A percentile compares a stretch with the other conserved stretches of the same genome.
These are phyloP conservation scores for Lysandra bellargus DNA, from an alignment of 2,888 invertebrate genomes.

Conservation along the genomic window DNA sequence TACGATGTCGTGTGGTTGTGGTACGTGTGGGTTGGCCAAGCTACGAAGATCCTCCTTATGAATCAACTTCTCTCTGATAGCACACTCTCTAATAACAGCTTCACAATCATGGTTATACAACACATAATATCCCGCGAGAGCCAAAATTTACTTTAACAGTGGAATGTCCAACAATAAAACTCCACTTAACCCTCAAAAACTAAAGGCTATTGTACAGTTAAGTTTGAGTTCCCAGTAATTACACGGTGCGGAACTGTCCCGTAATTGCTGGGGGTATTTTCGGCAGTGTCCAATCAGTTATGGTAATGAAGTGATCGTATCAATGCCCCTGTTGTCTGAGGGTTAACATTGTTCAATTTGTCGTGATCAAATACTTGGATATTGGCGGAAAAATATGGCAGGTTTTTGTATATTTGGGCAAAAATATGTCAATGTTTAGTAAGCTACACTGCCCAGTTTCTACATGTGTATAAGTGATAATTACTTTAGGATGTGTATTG, in stretches of 20 bases:
- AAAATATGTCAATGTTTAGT: too few species aligned
- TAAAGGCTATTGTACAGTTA: constrained; percentile 49
- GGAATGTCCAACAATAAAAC: neutral
- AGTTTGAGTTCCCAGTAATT: constrained; percentile 60
- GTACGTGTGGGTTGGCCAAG: too few species aligned
- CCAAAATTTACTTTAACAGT: neutral
- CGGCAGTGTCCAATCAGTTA: constrained; percentile 67
- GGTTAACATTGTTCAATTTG: constrained; percentile 34
- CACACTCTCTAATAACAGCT: too few species aligned
- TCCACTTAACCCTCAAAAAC: constrained; percentile 24
- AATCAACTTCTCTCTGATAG: too few species aligned
- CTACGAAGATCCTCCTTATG: too few species aligned
- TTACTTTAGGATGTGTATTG: too few species aligned
- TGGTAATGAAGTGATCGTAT: constrained; percentile 65
- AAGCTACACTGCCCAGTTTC: too few species aligned
- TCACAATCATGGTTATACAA: too few species aligned
- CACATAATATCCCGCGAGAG: neutral
- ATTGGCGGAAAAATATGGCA: constrained; percentile 14
- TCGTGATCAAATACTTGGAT: constrained; percentile 30
- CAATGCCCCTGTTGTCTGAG: constrained; percentile 45
- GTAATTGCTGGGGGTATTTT: constrained; percentile 55
- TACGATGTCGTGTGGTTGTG: too few species aligned
- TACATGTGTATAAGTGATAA: too few species aligned
- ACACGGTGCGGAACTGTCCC: constrained; percentile 46
- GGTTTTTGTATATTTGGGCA: neutral